Conservation (phyloP, 2,797 vertebrate species). For the Furcifer pardalis region DNA sequence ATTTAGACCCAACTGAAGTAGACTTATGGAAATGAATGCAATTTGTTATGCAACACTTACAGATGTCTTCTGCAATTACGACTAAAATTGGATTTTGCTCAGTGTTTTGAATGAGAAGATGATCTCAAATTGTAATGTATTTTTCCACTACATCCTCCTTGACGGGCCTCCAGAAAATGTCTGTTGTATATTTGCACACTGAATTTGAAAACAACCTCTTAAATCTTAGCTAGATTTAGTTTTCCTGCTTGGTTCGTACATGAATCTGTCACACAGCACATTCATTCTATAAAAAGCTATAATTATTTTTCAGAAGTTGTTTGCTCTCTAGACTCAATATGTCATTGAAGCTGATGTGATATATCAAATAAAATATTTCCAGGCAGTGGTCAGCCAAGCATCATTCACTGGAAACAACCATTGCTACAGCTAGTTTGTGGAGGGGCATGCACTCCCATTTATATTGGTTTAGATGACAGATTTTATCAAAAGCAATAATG, state of each 20-base stretch:
- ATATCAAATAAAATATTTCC: conserved; percentile 1
- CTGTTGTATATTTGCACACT: conserved; percentile 21
- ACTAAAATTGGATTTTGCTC: too few species aligned
- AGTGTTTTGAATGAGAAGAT: conserved; percentile 24
- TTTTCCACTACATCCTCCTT: conserved; percentile 10
- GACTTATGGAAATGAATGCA: background rate
- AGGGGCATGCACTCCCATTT: background rate
- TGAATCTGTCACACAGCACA: background rate
- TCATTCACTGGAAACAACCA: background rate
- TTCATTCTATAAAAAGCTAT: conserved; percentile 37
- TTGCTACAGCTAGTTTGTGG: background rate
- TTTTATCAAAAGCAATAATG: background rate
- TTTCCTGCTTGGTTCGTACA: conserved; percentile 12
- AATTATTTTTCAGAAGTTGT: conserved; percentile 7
- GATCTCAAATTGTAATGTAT: conserved; percentile 19
- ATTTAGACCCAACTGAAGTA: background rate
- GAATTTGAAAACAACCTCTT: background rate
- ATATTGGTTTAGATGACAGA: background rate
- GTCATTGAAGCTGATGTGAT: conserved; percentile 2
- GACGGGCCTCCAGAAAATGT: conserved; percentile 45
- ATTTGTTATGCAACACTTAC: too few species aligned
- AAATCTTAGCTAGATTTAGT: conserved; percentile 33
- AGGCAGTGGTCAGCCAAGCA: background rate
- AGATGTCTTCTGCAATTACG: too few species aligned
- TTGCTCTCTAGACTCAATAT: background rate